Conservation (phyloP, 2,797 vertebrate genomes). For the Sparus aurata region DNA sequence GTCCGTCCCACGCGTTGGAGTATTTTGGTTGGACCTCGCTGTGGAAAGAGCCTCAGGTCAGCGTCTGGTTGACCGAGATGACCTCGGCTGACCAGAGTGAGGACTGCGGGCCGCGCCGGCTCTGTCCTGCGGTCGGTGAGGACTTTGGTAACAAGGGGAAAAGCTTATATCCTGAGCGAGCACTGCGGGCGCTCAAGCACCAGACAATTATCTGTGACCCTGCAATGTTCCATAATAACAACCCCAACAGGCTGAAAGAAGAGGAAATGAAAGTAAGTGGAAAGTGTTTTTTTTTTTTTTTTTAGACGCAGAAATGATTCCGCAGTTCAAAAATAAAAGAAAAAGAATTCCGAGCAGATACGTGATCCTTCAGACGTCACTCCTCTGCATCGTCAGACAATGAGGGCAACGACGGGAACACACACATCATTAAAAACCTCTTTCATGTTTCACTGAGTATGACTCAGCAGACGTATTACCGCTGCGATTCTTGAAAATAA, state of each 20-base stretch:
- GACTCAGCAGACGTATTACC: constrained; percentile 19
- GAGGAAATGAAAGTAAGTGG: constrained; percentile 70
- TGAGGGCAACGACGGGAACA: constrained; percentile 56
- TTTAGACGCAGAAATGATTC: constrained; percentile 58
- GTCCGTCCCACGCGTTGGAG: constrained; percentile 22
- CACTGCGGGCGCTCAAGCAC: constrained; percentile 53
- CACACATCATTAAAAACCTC: constrained; percentile 60
- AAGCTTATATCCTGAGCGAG: constrained; percentile 69
- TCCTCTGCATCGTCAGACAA: constrained; percentile 57
- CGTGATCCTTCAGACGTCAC: constrained; percentile 54
- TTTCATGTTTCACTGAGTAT: constrained; percentile 41
- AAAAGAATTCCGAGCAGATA: constrained; percentile 53
- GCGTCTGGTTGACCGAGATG: constrained; percentile 61
- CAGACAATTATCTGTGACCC: constrained; percentile 73
- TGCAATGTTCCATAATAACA: constrained; percentile 77
- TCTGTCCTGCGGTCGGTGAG: constrained; percentile 59
- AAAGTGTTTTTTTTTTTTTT: constrained; percentile 37
- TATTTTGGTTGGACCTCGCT: constrained; percentile 38
- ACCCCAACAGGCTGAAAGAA: constrained; percentile 40
- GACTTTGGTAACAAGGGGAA: constrained; percentile 66
- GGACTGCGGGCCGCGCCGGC: constrained; percentile 52
- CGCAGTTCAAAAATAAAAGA: constrained; percentile 62
- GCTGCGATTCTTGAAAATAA: constrained; percentile 1
- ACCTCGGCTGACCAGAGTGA: constrained; percentile 67
- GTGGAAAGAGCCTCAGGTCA: constrained; percentile 60